Conservation (phyloP, 2,797 vertebrate species). For the Salarias fasciatus region DNA sequence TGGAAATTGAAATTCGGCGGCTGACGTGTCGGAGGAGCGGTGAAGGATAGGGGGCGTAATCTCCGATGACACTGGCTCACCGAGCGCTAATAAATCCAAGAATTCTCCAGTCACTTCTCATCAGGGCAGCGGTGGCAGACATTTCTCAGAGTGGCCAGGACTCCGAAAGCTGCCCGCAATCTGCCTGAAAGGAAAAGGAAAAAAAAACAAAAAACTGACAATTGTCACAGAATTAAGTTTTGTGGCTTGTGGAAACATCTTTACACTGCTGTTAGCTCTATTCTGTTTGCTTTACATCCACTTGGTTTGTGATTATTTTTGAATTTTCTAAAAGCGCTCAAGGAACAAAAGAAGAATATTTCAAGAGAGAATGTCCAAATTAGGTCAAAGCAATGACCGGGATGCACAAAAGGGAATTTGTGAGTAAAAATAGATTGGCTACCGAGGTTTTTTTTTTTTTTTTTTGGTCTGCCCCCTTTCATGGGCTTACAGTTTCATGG, state of each 20-base stretch:
- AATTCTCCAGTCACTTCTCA: conserved; percentile 79
- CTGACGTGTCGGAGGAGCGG: conserved; percentile 54
- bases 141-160: conserved; percentile 58
- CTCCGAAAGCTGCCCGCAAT: conserved; percentile 47
- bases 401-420: conserved; percentile 27
- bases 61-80: conserved; percentile 75
- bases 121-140: conserved; percentile 61
- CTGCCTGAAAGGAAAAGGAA: conserved; percentile 51
- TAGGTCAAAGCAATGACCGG: conserved; percentile 43
- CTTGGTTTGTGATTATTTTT: too few relatives aligned
- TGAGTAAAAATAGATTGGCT: conserved; percentile 61
- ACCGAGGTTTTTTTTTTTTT: background rate
- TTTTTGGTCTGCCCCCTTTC: background rate
- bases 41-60: conserved; percentile 81
- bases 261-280: too few relatives aligned
- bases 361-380: conserved; percentile 36
- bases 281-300: too few relatives aligned
- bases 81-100: conserved; percentile 79
- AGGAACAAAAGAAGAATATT: background rate
- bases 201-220: conserved; percentile 64
- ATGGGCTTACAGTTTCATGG: conserved; percentile 12
- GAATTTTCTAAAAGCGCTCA: too few relatives aligned
- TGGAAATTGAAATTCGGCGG: conserved; percentile 78
- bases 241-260: too few relatives aligned
- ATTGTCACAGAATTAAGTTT: conserved; percentile 19